These are phyloP conservation scores for Pentalonia nigronervosa DNA, from an alignment of 1,140 invertebrate genomes.

Conservation along the genomic window DNA sequence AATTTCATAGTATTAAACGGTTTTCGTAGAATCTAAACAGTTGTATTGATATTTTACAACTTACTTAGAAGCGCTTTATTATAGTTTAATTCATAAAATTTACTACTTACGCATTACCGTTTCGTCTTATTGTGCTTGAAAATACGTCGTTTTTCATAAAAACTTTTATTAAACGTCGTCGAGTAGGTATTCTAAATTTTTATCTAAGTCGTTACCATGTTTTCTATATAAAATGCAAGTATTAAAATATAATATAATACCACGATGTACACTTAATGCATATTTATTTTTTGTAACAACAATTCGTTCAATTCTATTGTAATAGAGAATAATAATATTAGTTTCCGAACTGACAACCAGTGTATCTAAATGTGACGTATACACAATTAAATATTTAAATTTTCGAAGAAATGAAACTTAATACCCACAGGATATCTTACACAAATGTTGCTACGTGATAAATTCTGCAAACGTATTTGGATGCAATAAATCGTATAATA, in stretches of 20 bases:
- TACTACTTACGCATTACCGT: neutral
- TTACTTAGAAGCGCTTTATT: neutral
- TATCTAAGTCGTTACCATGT: neutral
- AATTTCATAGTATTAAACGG: neutral
- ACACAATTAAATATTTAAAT: neutral
- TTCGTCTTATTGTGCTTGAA: neutral
- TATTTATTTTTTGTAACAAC: constrained; percentile 1
- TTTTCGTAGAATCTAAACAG: neutral
- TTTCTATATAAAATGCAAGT: neutral
- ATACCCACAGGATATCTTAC: neutral
- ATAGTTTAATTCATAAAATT: neutral
- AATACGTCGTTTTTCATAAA: neutral
- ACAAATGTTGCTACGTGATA: neutral
- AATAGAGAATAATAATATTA: constrained; percentile 1
- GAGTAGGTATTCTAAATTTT: neutral
- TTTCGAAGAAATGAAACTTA: neutral
- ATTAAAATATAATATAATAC: neutral
- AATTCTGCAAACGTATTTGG: neutral
- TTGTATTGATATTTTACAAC: neutral
- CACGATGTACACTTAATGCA: neutral
- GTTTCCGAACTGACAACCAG: neutral
- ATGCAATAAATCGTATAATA: constrained; percentile 1
- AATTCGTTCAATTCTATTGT: neutral
- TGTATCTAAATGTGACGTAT: neutral
- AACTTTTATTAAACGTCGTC: neutral